phyloP scores from a whole-genome alignment of 2,797 vertebrate species.

The Argentina silus region DNA sequence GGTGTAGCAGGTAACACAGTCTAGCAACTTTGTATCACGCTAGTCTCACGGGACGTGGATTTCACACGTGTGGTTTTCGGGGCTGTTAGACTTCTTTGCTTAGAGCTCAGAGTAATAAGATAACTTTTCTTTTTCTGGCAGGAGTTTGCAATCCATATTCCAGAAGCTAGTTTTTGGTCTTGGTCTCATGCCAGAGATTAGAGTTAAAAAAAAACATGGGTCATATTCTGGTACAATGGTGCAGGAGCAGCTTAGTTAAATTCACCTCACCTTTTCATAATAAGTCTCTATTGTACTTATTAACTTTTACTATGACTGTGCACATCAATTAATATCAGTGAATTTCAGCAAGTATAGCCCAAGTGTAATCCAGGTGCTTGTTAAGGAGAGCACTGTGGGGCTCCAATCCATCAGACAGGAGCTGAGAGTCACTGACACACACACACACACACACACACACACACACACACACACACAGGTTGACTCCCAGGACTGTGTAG shows the following conservation, averaged over 20 bases:
- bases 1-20: too few species aligned
- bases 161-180: slow-evolving; percentile 37
- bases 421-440: slow-evolving; percentile 40
- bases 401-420: slow-evolving; percentile 59
- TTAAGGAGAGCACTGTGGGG: slow-evolving; percentile 64
- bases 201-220: slow-evolving; percentile 24
- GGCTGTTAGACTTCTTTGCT: slow-evolving; percentile 19
- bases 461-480: slow-evolving; percentile 55
- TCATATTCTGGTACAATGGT: not conserved
- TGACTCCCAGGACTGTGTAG: slow-evolving; percentile 65
- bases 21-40: too few species aligned
- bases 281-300: slow-evolving; percentile 48
- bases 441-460: slow-evolving; percentile 41
- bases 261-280: not conserved
- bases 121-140: slow-evolving; percentile 47
- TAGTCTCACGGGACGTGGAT: too few species aligned
- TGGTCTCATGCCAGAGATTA: slow-evolving; percentile 52
- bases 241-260: not conserved
- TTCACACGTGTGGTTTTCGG: too few species aligned
- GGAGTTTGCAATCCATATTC: slow-evolving; percentile 52
- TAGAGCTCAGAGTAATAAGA: slow-evolving; percentile 49
- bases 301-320: slow-evolving; percentile 59
- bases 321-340: slow-evolving; percentile 65
- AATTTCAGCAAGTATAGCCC: slow-evolving; percentile 57
- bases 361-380: slow-evolving; percentile 70